These are phyloP conservation scores for Melinaea marsaeus DNA, from an alignment of 2,888 invertebrate species.

Conservation along the genomic window DNA sequence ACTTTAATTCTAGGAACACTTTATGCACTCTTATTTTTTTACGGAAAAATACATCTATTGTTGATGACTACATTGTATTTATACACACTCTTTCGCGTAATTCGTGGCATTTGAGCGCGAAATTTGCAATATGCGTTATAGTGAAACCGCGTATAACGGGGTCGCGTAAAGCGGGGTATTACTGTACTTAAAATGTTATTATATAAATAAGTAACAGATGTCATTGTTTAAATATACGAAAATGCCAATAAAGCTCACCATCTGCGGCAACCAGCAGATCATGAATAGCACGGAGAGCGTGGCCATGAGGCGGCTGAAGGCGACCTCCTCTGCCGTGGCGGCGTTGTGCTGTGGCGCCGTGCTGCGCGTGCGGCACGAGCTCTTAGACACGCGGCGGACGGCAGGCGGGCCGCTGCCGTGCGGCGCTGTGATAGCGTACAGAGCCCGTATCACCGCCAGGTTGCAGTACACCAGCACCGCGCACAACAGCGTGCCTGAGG, in stretches of 20 bases:
- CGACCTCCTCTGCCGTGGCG: conserved; percentile 88
- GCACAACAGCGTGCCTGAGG: conserved; percentile 83
- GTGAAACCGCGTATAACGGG: too few species aligned
- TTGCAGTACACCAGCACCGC: conserved; percentile 89
- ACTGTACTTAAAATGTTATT: too few species aligned
- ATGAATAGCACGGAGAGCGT: conserved; percentile 89
- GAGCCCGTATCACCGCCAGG: conserved; percentile 86
- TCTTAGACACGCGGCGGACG: conserved; percentile 58
- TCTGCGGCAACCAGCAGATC: conserved; percentile 92
- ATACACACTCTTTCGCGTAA: too few species aligned
- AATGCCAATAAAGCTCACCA: conserved; percentile 77
- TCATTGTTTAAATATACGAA: too few species aligned
- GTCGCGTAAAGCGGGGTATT: too few species aligned
- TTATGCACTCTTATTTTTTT: too few species aligned
- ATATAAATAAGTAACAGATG: too few species aligned
- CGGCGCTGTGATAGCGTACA: conserved; percentile 78
- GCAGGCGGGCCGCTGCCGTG: conserved; percentile 46
- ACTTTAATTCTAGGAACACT: too few species aligned
- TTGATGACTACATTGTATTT: too few species aligned
- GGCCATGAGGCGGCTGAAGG: conserved; percentile 91
- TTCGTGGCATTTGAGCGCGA: too few species aligned
- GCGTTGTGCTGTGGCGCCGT: conserved; percentile 59
- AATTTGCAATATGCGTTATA: too few species aligned
- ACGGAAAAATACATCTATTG: too few species aligned
- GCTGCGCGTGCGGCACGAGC: conserved; percentile 60